Evolutionary conservation across 2,113 vertebrate species (phyloP).

Genomic region (Microcebus jonahi): DNA sequence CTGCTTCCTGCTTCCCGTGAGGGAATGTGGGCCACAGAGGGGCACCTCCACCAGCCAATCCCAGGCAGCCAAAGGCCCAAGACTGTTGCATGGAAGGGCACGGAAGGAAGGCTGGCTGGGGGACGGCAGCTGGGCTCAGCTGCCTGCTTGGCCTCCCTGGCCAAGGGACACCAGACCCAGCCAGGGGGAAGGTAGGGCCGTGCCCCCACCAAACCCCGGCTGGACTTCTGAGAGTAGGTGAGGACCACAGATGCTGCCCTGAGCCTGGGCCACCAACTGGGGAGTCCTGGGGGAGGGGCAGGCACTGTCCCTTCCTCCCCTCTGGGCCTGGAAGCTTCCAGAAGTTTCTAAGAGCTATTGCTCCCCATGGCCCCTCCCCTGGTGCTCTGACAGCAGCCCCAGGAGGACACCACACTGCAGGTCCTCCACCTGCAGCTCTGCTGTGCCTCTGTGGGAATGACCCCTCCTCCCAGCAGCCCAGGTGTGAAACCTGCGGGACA

Average conservation of each 20-base stretch:
- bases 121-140: neutral
- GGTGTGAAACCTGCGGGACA: too few species aligned
- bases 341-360: neutral
- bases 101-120: neutral
- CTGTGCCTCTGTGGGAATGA: neutral
- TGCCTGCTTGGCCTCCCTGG: neutral
- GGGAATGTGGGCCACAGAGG: slow-evolving; percentile 64
- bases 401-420: neutral
- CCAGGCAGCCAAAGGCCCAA: neutral
- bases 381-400: neutral
- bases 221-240: neutral
- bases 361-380: neutral
- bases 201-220: neutral
- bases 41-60: slow-evolving; percentile 76
- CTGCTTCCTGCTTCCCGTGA: slow-evolving; percentile 86
- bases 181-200: neutral
- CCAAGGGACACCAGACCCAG: neutral
- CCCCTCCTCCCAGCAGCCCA: neutral
- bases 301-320: too few species aligned
- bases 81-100: neutral
- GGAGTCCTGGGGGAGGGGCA: too few species aligned
- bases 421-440: neutral
- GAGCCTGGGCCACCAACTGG: neutral
- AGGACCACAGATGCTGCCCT: neutral
- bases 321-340: neutral